Conservation (phyloP, 1,140 invertebrate genomes). For the Ylistrum balloti region DNA sequence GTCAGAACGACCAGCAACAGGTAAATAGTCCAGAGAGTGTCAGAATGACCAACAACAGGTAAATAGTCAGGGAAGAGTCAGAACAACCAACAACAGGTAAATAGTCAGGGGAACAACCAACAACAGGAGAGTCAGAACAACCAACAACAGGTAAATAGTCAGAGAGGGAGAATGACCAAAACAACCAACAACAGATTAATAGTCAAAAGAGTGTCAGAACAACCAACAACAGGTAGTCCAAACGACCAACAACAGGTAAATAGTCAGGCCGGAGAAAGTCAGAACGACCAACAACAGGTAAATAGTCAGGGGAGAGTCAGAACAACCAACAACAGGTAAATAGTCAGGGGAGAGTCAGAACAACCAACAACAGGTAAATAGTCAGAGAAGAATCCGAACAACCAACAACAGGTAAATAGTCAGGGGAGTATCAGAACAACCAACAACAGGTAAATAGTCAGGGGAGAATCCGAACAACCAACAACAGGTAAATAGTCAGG, state of each 20-base stretch:
- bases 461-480: constrained; percentile 74
- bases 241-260: neutral
- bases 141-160: neutral
- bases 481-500: constrained; percentile 76
- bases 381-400: neutral
- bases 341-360: constrained; percentile 71
- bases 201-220: neutral
- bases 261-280: constrained; percentile 2
- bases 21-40: neutral
- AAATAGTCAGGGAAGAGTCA: neutral
- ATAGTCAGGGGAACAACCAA: neutral
- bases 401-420: neutral
- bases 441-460: constrained; percentile 43
- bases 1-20: constrained; percentile 14
- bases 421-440: neutral
- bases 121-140: neutral
- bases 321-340: constrained; percentile 77
- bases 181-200: no score
- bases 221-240: neutral
- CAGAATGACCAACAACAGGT: neutral
- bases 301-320: constrained; percentile 69
- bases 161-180: neutral
- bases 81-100: neutral
- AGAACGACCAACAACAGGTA: neutral
- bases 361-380: constrained; percentile 76